A percentile compares a stretch with the other conserved stretches of the same genome.
These are phyloP conservation scores for Aromia moschata DNA, from an alignment of 2,888 invertebrate genomes.

Conservation along the genomic window DNA sequence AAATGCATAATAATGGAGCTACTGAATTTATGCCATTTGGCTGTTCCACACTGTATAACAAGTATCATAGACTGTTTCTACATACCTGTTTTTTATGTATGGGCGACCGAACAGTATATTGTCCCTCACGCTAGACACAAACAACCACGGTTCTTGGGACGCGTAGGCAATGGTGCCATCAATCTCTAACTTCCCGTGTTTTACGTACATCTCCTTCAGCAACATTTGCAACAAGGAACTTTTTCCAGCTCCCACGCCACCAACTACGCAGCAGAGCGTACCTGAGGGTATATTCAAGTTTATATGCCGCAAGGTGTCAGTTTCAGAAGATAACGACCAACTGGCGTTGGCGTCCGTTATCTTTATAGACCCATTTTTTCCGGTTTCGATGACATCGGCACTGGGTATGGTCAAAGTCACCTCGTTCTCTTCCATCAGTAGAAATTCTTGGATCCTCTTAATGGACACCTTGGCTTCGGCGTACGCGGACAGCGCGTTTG, in stretches of 20 bases:
- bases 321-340: slow-evolving; percentile 50
- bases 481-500: slow-evolving; percentile 45
- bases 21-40: too few relatives aligned
- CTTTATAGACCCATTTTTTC: slow-evolving; percentile 49
- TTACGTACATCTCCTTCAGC: slow-evolving; percentile 74
- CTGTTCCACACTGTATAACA: too few relatives aligned
- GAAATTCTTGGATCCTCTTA: slow-evolving; percentile 50
- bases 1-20: too few relatives aligned
- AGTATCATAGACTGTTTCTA: too few relatives aligned
- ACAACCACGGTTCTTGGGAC: slow-evolving; percentile 84
- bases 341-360: slow-evolving; percentile 43
- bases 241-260: slow-evolving; percentile 76
- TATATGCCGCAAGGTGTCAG: slow-evolving; percentile 61
- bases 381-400: slow-evolving; percentile 35
- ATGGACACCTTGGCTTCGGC: slow-evolving; percentile 51
- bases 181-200: slow-evolving; percentile 69
- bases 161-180: slow-evolving; percentile 75
- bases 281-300: slow-evolving; percentile 64
- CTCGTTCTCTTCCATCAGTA: slow-evolving; percentile 45
- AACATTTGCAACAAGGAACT: slow-evolving; percentile 74
- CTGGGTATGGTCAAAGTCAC: too few relatives aligned
- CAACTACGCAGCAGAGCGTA: slow-evolving; percentile 64
- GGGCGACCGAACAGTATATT: slow-evolving; percentile 83
- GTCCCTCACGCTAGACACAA: slow-evolving; percentile 75
- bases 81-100: slow-evolving; percentile 67